Base-by-base conservation (phyloP, 2,113 vertebrate genomes). In the Cynopterus brachyotis region DNA sequence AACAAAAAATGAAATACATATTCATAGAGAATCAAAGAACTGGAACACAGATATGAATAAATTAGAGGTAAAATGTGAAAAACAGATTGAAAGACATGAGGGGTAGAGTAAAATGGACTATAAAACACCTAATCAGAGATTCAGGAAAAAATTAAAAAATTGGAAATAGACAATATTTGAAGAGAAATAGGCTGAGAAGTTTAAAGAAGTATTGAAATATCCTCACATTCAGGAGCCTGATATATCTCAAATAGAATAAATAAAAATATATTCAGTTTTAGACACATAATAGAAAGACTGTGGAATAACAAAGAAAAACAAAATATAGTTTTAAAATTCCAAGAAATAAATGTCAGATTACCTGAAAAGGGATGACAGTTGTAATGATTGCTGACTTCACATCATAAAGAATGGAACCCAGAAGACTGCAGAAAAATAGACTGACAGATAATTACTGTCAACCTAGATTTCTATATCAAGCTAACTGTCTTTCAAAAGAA, bases 31-130 rank as follows among this genome's bases (percentile, higher is more conserved):
- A 73, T 72, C 28, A 92, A 47, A 85, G 9, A 89, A 66, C 20
- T 67, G 10, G 42, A 85, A 60, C 53, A 50, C 5, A 93, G 4
- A n/a, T 59, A 20, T 47, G 60, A 59, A 60, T n/a, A 73, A 93
- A 37, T 72, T 32, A 85, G 45, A 67, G 40, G 9, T 32, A 95
- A 93, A 93, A 59, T 88, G 83, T 55, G 7, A 95, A 87, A 87
- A 60, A 24, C 24, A 62, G 30, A 72, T 53, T 50, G 24, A 87
- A 47, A 45, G 37, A 62, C 10, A 76, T 10, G 20, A 24, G 75
- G 6, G 37, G 53, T 72, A 35, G 47, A 73, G 37, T 75, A 50
- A 79, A 32, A 95, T 42, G 6, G 16, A 3, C 57, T 93, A 32
- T 62, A n/a, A 24, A 88, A 95, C 73, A 19, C 50, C 35, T 87